phyloP scores from a whole-genome alignment of 2,888 invertebrate species.

The Drosophila lacicola region DNA sequence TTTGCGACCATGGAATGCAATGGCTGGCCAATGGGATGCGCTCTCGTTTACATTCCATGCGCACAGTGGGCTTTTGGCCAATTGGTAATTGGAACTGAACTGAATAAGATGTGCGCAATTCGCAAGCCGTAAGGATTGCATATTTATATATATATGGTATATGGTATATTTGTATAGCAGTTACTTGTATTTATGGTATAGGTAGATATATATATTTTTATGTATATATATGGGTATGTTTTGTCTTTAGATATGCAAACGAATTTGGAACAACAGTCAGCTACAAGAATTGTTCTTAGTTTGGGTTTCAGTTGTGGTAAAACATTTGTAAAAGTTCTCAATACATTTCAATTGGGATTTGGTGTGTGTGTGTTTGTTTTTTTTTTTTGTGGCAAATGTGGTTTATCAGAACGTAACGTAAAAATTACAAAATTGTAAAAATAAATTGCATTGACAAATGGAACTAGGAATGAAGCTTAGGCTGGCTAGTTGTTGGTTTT shows the following conservation, averaged over 20 bases:
- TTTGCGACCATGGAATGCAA: conserved; percentile 46
- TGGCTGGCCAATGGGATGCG: conserved; percentile 39
- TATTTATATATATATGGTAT: conserved; percentile 31
- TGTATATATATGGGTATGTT: conserved; percentile 6
- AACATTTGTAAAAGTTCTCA: conserved; percentile 23
- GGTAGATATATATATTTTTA: conserved; percentile 27
- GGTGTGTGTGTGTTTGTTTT: conserved; percentile 16
- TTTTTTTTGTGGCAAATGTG: conserved; percentile 3
- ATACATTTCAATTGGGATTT: conserved; percentile 32
- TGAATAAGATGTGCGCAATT: conserved; percentile 43
- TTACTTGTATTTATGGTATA: conserved; percentile 8
- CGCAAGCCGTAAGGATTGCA: conserved; percentile 43
- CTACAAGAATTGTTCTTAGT: conserved; percentile 72
- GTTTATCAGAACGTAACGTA: conserved; percentile 30
- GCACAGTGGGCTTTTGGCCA: conserved; percentile 61
- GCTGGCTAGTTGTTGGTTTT: conserved; percentile 41
- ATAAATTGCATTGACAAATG: conserved; percentile 53
- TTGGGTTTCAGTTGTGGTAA: conserved; percentile 20
- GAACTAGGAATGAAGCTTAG: conserved; percentile 55
- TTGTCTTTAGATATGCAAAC: conserved; percentile 53
- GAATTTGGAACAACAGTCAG: conserved; percentile 82
- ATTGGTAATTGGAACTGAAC: conserved; percentile 46
- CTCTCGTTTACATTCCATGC: conserved; percentile 68
- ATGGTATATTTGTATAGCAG: conserved; percentile 21
- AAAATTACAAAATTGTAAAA: conserved; percentile 27